Base-by-base conservation (phyloP, 92 coral and sea anemone genomes). In the Pocillopora grandis region DNA sequence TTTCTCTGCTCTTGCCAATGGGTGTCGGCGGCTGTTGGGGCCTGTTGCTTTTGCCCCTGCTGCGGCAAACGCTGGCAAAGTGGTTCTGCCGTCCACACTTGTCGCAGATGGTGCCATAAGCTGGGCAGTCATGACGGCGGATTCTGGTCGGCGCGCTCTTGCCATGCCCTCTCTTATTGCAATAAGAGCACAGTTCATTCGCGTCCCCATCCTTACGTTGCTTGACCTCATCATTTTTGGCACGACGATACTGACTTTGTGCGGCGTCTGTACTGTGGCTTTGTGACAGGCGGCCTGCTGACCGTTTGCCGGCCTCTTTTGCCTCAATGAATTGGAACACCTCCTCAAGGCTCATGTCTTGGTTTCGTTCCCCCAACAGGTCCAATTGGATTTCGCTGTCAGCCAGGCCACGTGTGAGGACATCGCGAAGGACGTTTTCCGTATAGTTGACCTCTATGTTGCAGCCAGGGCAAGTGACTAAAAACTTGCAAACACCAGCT, bases 81-180 rank as follows among this genome's bases (percentile, higher is more conserved):
- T 92, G 92, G 84, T 89, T 83, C 2, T 4, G 58, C 21, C 80
- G 76, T 17, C 82, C 74, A 75, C 95, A 92, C 9, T 81, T 84
- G 42, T 75, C 57, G 65, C 95, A 89, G n/a, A 35, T 70, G 35
- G 66, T 59, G 35, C 92, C 95, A 36, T 71, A 89, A 58, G 91
- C 93, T 4, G 88, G 95, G 86, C 92, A 87, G 68, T 86, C 89
- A 15, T 37, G 21, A 20, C 82, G 83, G 27, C 91, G 55, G 37
- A 80, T 20, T 31, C 72, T 79, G 71, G 90, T 72, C 21, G 89
- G 86, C 70, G 92, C 88, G 5, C 59, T 88, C 78, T 70, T 81
- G 80, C 92, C 94, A 62, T 93, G 94, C 72, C 97, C 93, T 0
- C 66, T 89, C 33, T 76, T 80, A 62, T 86, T 83, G 64, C 97